phyloP scores from a whole-genome alignment of 2,888 invertebrate genomes.

The Eupithecia abbreviata region DNA sequence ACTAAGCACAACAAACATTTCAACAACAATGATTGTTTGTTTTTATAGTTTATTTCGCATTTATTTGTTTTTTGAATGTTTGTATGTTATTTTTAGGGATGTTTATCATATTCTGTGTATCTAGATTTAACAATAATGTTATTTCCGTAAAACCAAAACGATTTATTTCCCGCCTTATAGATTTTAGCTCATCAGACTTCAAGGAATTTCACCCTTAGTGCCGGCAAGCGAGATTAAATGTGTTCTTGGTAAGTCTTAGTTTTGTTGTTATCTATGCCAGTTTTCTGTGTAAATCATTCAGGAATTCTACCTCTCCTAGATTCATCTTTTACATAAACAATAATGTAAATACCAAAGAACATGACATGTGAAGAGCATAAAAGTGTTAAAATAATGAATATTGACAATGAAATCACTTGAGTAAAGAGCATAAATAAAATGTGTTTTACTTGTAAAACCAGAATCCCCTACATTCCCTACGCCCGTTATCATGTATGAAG shows the following conservation, averaged over 20 bases:
- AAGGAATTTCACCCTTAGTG: background rate
- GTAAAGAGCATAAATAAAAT: background rate
- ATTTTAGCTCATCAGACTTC: background rate
- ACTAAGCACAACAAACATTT: slow-evolving; percentile 25
- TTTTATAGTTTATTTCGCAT: slow-evolving; percentile 5
- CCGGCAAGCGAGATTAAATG: background rate
- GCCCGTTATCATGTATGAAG: background rate
- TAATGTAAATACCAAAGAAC: background rate
- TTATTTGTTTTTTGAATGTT: background rate
- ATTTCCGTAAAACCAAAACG: background rate
- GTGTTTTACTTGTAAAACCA: background rate
- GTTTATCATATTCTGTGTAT: background rate
- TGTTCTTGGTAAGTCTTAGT: background rate
- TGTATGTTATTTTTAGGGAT: background rate
- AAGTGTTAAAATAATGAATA: background rate
- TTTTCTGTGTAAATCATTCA: background rate
- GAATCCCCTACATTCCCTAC: background rate
- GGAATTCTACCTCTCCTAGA: background rate
- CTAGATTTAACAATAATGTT: background rate
- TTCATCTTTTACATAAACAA: background rate
- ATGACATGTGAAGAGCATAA: background rate
- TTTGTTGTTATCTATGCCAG: background rate
- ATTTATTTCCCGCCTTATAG: slow-evolving; percentile 4
- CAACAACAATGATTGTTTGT: slow-evolving; percentile 12
- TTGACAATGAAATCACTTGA: background rate